Percentiles rank a stretch among this genome's conserved stretches.
Conservation (phyloP, 2,888 invertebrate species). For the Calliphora vomitoria region DNA sequence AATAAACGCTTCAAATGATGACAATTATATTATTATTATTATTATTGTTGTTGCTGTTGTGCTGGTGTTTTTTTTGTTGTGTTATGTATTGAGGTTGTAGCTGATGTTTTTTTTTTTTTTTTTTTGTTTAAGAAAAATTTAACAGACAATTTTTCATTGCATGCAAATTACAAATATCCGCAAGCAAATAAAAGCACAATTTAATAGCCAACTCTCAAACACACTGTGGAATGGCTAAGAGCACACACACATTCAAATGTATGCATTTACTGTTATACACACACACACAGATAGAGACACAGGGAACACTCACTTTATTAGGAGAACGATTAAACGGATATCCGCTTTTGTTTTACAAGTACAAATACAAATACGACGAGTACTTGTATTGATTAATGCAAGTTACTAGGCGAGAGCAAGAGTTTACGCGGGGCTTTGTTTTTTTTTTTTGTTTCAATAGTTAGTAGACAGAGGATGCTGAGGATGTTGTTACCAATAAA, state of each 20-base stretch:
- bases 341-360: conserved; percentile 77
- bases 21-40: conserved; percentile 42
- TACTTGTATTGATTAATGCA: neutral
- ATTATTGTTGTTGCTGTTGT: neutral
- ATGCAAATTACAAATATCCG: conserved; percentile 74
- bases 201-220: conserved; percentile 34
- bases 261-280: neutral
- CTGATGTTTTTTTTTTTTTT: neutral
- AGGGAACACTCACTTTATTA: conserved; percentile 31
- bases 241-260: neutral
- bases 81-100: too few relatives aligned
- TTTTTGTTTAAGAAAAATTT: neutral
- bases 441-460: conserved; percentile 64
- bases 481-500: conserved; percentile 66
- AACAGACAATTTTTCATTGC: conserved; percentile 32
- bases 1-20: conserved; percentile 56
- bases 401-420: conserved; percentile 53
- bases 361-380: neutral
- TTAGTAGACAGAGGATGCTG: conserved; percentile 69
- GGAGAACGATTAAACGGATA: conserved; percentile 79
- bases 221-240: conserved; percentile 24
- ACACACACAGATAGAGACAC: neutral
- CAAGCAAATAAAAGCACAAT: conserved; percentile 61
- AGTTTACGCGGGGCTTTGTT: conserved; percentile 43
- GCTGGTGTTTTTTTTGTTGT: too few relatives aligned